A percentile compares a stretch with the other conserved stretches of the same genome.
Evolutionary conservation across 2,797 vertebrate genomes (phyloP).

Genomic region (Galago senegalensis): DNA sequence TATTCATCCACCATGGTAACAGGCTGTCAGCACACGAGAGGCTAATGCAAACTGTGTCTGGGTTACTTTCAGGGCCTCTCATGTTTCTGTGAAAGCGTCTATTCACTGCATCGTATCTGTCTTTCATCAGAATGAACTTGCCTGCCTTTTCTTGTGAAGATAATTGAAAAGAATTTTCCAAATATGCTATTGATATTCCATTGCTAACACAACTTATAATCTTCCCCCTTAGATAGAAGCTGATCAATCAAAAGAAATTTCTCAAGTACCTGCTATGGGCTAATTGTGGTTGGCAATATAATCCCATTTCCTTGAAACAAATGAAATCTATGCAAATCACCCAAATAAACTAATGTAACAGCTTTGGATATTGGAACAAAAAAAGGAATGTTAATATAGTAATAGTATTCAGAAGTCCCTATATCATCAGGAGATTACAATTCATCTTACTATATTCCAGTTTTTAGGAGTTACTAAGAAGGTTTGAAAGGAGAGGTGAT

Average conservation of each 20-base stretch:
- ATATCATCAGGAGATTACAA: not conserved
- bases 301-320: slow-evolving; percentile 42
- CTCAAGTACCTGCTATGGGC: not conserved
- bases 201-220: slow-evolving; percentile 37
- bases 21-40: slow-evolving; percentile 57
- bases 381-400: not conserved
- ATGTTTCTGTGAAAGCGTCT: slow-evolving; percentile 64
- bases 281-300: not conserved
- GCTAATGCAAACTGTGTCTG: slow-evolving; percentile 56
- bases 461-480: not conserved
- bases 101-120: slow-evolving; percentile 64
- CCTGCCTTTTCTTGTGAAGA: slow-evolving; percentile 58
- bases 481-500: not conserved
- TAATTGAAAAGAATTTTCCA: slow-evolving; percentile 69
- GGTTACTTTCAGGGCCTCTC: slow-evolving; percentile 43
- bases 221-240: not conserved
- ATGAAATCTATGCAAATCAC: not conserved
- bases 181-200: not conserved
- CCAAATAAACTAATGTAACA: slow-evolving; percentile 12
- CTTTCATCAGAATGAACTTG: slow-evolving; percentile 70
- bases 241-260: slow-evolving; percentile 35
- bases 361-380: not conserved
- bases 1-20: slow-evolving; percentile 59
- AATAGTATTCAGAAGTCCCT: not conserved
- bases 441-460: not conserved